A percentile compares a stretch with the other conserved stretches of the same genome.
Conservation (phyloP, 2,888 invertebrate genomes). For the Platycheirus rosarum region DNA sequence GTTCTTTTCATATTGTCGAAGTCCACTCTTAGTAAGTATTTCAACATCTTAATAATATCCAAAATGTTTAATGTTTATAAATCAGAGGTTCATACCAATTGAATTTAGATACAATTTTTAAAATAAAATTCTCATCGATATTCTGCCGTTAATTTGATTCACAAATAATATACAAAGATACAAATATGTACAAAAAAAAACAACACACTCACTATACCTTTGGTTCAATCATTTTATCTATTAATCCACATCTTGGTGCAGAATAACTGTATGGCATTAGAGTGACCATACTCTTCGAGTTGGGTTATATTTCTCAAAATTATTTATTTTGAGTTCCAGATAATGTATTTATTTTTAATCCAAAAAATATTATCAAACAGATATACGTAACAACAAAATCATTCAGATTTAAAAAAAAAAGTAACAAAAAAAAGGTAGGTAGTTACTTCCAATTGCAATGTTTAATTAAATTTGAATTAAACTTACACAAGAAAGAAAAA, state of each 20-base stretch:
- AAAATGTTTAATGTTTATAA: too few relatives aligned
- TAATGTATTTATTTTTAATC: constrained; percentile 23
- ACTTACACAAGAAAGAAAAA: constrained; percentile 45
- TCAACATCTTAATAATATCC: too few relatives aligned
- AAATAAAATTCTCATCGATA: too few relatives aligned
- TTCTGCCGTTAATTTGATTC: too few relatives aligned
- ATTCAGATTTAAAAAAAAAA: not conserved
- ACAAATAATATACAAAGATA: too few relatives aligned
- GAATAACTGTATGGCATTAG: constrained; percentile 83
- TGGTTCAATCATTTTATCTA: constrained; percentile 83
- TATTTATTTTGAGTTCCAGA: constrained; percentile 36
- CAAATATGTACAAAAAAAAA: not conserved
- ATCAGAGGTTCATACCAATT: too few relatives aligned
- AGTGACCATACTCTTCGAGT: constrained; percentile 81
- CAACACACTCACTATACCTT: constrained; percentile 79
- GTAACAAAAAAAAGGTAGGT: too few relatives aligned
- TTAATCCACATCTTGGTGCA: constrained; percentile 83
- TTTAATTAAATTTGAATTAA: constrained; percentile 24
- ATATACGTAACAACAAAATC: constrained; percentile 16
- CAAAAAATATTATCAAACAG: constrained; percentile 11
- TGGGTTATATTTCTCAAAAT: constrained; percentile 42
- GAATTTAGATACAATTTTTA: too few relatives aligned
- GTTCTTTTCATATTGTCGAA: too few relatives aligned
- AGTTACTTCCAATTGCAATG: not conserved
- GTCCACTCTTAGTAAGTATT: too few relatives aligned